Percentiles rank a stretch among this genome's conserved stretches.
Conservation (phyloP, 2,113 vertebrate genomes). For the Phaethon lepturus region DNA sequence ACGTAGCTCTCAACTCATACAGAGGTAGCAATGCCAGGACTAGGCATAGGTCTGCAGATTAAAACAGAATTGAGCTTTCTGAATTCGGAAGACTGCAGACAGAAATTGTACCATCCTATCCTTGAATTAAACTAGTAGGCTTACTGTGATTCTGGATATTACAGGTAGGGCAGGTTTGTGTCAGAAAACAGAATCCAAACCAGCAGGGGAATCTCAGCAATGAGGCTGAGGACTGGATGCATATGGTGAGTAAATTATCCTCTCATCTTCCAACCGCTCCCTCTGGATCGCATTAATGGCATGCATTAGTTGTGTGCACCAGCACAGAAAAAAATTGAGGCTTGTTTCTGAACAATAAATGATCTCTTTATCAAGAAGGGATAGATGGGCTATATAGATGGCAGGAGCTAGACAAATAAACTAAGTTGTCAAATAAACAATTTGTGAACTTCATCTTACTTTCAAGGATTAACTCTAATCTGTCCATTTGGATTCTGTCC, state of each 20-base stretch:
- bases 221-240: not conserved
- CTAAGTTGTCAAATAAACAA: slow-evolving; percentile 2
- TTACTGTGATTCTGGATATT: not conserved
- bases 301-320: slow-evolving; percentile 16
- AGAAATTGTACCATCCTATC: not conserved
- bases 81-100: not conserved
- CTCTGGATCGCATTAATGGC: slow-evolving; percentile 12
- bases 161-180: not conserved
- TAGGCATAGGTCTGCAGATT: not conserved
- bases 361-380: not conserved
- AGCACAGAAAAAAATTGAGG: not conserved
- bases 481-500: slow-evolving; percentile 23
- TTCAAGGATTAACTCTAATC: slow-evolving; percentile 21
- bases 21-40: not conserved
- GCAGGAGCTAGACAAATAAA: slow-evolving; percentile 6
- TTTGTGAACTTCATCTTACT: slow-evolving; percentile 4
- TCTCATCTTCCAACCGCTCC: slow-evolving; percentile 15
- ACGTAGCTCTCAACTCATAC: accelerated
- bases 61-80: not conserved
- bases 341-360: not conserved
- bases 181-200: slow-evolving; percentile 18
- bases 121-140: not conserved
- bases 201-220: slow-evolving; percentile 43
- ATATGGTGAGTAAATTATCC: slow-evolving; percentile 31
- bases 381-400: not conserved